Conservation (phyloP, 2,797 vertebrate genomes). For the Chiroxiphia lanceolata region DNA sequence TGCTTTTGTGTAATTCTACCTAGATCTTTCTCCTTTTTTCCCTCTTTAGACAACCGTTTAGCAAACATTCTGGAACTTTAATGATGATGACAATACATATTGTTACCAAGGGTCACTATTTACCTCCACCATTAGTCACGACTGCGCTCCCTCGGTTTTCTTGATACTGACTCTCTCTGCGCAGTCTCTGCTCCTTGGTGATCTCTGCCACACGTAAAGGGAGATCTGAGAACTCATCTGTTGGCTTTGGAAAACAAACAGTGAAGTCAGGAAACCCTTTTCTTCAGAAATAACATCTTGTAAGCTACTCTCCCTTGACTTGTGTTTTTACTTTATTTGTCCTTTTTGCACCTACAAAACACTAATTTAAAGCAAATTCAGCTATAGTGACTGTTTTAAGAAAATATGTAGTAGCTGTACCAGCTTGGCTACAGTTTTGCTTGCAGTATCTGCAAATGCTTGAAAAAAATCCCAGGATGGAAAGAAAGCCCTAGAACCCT, state of each 20-base stretch:
- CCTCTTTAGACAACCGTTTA: not conserved
- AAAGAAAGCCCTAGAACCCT: not conserved
- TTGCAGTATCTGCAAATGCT: not conserved
- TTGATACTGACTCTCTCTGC: slow-evolving; percentile 81
- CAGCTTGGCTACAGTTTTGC: not conserved
- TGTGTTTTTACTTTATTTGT: not conserved
- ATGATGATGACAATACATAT: not conserved
- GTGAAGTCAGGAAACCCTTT: not conserved
- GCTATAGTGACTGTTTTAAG: not conserved
- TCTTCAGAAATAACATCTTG: not conserved
- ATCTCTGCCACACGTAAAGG: slow-evolving; percentile 86
- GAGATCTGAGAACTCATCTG: slow-evolving; percentile 91
- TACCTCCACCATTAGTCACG: slow-evolving; percentile 89
- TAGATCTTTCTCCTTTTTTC: not conserved
- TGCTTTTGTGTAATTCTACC: not conserved
- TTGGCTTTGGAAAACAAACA: slow-evolving; percentile 78
- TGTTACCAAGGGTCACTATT: not conserved
- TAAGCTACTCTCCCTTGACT: not conserved
- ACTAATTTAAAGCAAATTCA: not conserved
- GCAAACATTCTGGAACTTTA: not conserved
- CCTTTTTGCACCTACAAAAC: not conserved
- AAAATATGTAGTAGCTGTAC: accelerated
- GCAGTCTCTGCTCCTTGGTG: slow-evolving; percentile 85
- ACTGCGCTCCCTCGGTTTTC: slow-evolving; percentile 72
- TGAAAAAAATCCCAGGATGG: not conserved